A percentile compares a stretch with the other conserved stretches of the same genome.
Conservation (phyloP, 2,113 vertebrate species). For the Empidonax traillii region DNA sequence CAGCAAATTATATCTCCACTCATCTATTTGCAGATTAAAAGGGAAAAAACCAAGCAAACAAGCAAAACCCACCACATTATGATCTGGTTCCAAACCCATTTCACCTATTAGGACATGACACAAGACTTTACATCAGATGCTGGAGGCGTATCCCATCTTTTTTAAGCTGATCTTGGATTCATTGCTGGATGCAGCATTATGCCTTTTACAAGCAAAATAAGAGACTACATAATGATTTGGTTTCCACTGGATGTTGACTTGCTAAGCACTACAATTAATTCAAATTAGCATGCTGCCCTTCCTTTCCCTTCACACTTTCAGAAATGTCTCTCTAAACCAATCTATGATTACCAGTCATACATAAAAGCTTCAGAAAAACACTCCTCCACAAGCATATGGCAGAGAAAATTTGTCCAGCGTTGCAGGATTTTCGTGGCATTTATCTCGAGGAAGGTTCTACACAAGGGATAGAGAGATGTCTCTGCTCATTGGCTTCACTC, state of each 20-base stretch:
- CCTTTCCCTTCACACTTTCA: conserved; percentile 59
- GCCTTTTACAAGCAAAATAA: neutral
- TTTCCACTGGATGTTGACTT: conserved; percentile 33
- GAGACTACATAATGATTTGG: neutral
- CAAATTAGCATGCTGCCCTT: conserved; percentile 47
- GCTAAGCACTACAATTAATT: conserved; percentile 52
- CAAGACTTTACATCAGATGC: neutral
- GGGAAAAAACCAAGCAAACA: neutral
- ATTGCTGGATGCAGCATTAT: neutral
- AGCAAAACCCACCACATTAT: neutral
- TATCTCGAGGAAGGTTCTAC: conserved; percentile 1
- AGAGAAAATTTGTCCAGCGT: neutral
- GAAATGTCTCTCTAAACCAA: conserved; percentile 58
- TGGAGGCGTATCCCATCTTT: neutral
- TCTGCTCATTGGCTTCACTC: neutral
- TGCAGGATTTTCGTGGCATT: conserved; percentile 28
- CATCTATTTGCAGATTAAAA: neutral
- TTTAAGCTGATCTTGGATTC: neutral
- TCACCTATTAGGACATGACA: neutral
- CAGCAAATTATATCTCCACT: neutral
- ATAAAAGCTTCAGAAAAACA: conserved; percentile 62
- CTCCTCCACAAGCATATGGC: conserved; percentile 68
- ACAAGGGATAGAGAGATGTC: neutral
- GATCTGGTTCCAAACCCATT: neutral
- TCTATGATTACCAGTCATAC: conserved; percentile 58